These are phyloP conservation scores for Siderastrea radians DNA, from an alignment of 92 coral and sea anemone genomes.

Conservation along the genomic window DNA sequence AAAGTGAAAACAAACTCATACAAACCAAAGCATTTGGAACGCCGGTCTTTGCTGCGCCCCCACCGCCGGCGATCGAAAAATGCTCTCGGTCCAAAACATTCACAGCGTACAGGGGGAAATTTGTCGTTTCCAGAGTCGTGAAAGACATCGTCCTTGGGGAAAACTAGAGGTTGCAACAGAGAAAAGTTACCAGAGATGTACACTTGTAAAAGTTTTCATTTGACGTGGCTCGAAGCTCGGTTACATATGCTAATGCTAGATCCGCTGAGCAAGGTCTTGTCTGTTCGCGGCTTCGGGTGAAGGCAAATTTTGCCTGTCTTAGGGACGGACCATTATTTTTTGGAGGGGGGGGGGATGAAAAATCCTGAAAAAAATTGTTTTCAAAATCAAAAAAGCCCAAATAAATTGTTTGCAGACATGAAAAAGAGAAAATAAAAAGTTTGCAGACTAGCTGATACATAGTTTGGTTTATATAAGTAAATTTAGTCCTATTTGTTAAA, in stretches of 20 bases:
- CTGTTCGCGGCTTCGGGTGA: background rate
- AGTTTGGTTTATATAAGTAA: too few species aligned
- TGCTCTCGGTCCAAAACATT: constrained; percentile 89
- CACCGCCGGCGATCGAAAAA: constrained; percentile 95
- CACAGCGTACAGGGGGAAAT: constrained; percentile 97
- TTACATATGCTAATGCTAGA: constrained; percentile 49
- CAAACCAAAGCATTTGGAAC: constrained; percentile 99
- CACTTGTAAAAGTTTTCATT: background rate
- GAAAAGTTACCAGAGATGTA: background rate
- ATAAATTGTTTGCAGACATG: too few species aligned
- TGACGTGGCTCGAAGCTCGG: constrained; percentile 75
- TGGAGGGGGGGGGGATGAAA: too few species aligned
- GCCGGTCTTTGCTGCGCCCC: constrained; percentile 97
- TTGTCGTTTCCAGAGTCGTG: constrained; percentile 87
- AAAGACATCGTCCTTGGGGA: constrained; percentile 71
- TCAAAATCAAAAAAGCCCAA: too few species aligned
- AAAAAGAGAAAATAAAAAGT: too few species aligned
- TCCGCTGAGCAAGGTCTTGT: constrained; percentile 22
- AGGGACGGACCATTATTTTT: too few species aligned
- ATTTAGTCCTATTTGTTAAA: too few species aligned
- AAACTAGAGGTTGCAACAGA: background rate
- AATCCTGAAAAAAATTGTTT: too few species aligned
- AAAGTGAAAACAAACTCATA: background rate
- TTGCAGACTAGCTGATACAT: too few species aligned
- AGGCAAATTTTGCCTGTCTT: too few species aligned